Conservation (phyloP, 2,113 vertebrate species). For the Thalassarche chlororhynchos region DNA sequence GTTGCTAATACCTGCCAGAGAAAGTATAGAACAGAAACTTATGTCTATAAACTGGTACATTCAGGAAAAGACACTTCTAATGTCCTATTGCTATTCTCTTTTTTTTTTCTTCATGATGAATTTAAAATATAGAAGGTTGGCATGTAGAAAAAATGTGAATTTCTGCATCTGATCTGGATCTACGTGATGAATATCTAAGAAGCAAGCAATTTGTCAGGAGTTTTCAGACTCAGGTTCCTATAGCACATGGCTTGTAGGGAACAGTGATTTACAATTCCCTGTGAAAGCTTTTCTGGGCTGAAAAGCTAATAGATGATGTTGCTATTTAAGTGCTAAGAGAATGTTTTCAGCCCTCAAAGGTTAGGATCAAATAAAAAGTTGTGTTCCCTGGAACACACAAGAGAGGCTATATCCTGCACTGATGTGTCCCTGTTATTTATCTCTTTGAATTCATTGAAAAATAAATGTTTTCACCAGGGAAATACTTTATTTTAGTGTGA, state of each 20-base stretch:
- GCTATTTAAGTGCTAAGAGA: slow-evolving; percentile 52
- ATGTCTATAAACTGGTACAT: not conserved
- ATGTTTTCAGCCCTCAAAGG: slow-evolving; percentile 39
- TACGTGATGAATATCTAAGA: not conserved
- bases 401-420: slow-evolving; percentile 1
- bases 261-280: slow-evolving; percentile 52
- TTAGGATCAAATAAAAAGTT: slow-evolving; percentile 56
- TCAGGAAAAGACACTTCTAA: not conserved
- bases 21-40: not conserved
- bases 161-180: slow-evolving; percentile 30
- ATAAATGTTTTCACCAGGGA: slow-evolving; percentile 20
- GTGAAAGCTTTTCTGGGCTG: slow-evolving; percentile 48
- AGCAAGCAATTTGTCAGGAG: slow-evolving; percentile 38
- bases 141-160: not conserved
- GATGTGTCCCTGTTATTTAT: slow-evolving; percentile 31
- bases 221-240: slow-evolving; percentile 20
- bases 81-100: not conserved
- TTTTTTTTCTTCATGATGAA: not conserved
- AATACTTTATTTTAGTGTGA: slow-evolving; percentile 26
- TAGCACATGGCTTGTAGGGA: not conserved
- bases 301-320: slow-evolving; percentile 62
- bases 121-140: not conserved
- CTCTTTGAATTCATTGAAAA: slow-evolving; percentile 42
- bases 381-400: not conserved
- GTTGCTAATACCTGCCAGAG: not conserved